phyloP scores from a whole-genome alignment of 92 coral and sea anemone genomes.

The Montipora capitata region DNA sequence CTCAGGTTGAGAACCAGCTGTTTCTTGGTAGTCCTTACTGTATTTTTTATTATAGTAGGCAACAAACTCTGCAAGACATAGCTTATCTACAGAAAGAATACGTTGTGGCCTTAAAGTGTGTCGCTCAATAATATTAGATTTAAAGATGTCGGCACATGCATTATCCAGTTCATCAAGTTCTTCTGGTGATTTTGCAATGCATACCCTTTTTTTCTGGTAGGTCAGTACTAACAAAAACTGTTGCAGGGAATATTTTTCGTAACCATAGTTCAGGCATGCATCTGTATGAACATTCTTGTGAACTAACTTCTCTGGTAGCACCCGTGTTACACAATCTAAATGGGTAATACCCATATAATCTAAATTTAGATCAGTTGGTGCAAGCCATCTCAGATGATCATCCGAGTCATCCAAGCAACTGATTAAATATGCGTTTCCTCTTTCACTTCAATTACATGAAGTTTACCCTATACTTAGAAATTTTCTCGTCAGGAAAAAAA shows the following conservation, averaged over 20 bases:
- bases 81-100: constrained; percentile 42
- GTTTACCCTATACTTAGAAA: too few species aligned
- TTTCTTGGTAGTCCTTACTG: too few species aligned
- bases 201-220: constrained; percentile 37
- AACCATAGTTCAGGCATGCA: constrained; percentile 79
- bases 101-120: constrained; percentile 39
- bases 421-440: too few species aligned
- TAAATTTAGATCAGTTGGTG: too few species aligned
- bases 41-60: neutral
- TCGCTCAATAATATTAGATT: neutral
- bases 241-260: constrained; percentile 68
- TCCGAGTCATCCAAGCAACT: too few species aligned
- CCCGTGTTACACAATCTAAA: too few species aligned
- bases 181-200: constrained; percentile 26
- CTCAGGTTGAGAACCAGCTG: too few species aligned
- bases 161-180: constrained; percentile 43
- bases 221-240: constrained; percentile 60
- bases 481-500: too few species aligned
- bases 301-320: constrained; percentile 72
- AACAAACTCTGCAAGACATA: too few species aligned
- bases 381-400: too few species aligned
- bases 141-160: constrained; percentile 55
- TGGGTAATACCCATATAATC: too few species aligned
- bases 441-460: too few species aligned
- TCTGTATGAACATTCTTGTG: constrained; percentile 65